phyloP scores from a whole-genome alignment of 1,140 invertebrate species.

The Aphis craccivora region DNA sequence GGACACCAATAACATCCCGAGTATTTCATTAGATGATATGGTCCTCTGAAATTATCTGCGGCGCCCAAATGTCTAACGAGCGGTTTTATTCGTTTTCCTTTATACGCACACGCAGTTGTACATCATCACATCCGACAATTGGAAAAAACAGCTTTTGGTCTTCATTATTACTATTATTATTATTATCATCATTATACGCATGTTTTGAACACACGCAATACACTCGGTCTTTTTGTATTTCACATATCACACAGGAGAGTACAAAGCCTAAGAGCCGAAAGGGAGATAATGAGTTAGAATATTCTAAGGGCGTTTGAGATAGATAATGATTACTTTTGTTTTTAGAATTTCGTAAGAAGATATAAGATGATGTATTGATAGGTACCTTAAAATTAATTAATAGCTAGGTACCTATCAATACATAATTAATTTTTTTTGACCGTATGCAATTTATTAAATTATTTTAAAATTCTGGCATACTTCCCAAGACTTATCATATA shows the following conservation, averaged over 20 bases:
- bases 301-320: too few relatives aligned
- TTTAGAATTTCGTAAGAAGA: too few relatives aligned
- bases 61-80: neutral
- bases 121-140: neutral
- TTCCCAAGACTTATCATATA: too few relatives aligned
- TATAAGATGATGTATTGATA: too few relatives aligned
- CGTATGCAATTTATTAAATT: too few relatives aligned
- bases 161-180: neutral
- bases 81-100: neutral
- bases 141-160: neutral
- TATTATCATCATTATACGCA: neutral
- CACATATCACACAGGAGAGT: too few relatives aligned
- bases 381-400: too few relatives aligned
- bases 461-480: too few relatives aligned
- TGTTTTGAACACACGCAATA: neutral
- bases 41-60: neutral
- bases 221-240: neutral
- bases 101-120: neutral
- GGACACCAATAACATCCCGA: neutral
- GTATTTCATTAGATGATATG: constrained; percentile 9
- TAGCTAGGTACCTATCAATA: too few relatives aligned
- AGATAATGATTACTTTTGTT: neutral
- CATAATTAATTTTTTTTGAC: too few relatives aligned
- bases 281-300: too few relatives aligned
- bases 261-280: too few relatives aligned